Percentiles rank a stretch among this genome's conserved stretches.
Evolutionary conservation across 2,113 vertebrate species (phyloP).

Genomic region (Anoplopoma fimbria): DNA sequence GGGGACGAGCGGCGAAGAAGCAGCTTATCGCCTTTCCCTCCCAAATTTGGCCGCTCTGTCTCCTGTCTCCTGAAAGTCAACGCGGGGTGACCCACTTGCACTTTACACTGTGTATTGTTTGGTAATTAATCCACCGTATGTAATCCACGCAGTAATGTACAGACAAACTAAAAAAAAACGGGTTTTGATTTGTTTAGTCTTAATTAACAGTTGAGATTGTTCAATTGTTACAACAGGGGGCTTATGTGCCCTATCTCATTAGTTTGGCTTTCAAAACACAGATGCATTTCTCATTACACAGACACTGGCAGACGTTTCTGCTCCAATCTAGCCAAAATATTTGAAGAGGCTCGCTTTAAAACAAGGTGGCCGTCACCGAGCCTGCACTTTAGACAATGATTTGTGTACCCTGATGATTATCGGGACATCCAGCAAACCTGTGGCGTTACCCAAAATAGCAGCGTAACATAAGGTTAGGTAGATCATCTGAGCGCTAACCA

Average conservation of each 20-base stretch:
- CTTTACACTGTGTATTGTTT: conserved; percentile 74
- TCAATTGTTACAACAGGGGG: conserved; percentile 65
- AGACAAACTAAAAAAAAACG: conserved; percentile 57
- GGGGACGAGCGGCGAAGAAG: conserved; percentile 80
- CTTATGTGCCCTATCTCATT: conserved; percentile 54
- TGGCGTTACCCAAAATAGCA: conserved; percentile 70
- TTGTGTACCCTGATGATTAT: conserved; percentile 64
- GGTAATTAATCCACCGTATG: conserved; percentile 77
- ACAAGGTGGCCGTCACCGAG: conserved; percentile 28
- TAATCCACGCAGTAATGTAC: conserved; percentile 69
- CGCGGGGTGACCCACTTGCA: conserved; percentile 76
- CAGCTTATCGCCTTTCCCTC: conserved; percentile 85
- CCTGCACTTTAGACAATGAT: conserved; percentile 69
- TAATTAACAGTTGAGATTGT: conserved; percentile 69
- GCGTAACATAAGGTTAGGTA: conserved; percentile 72
- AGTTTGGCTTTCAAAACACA: too few species aligned
- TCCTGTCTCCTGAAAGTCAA: conserved; percentile 78
- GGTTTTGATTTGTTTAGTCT: conserved; percentile 61
- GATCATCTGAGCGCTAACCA: conserved; percentile 68
- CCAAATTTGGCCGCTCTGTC: conserved; percentile 79
- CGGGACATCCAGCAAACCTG: conserved; percentile 56
- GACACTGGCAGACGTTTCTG: conserved; percentile 12
- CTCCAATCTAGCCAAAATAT: conserved; percentile 26
- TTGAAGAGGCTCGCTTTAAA: conserved; percentile 31
- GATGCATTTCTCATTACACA: too few species aligned